phyloP scores from a whole-genome alignment of 1,140 invertebrate genomes.

The Matsumurasca onukii region DNA sequence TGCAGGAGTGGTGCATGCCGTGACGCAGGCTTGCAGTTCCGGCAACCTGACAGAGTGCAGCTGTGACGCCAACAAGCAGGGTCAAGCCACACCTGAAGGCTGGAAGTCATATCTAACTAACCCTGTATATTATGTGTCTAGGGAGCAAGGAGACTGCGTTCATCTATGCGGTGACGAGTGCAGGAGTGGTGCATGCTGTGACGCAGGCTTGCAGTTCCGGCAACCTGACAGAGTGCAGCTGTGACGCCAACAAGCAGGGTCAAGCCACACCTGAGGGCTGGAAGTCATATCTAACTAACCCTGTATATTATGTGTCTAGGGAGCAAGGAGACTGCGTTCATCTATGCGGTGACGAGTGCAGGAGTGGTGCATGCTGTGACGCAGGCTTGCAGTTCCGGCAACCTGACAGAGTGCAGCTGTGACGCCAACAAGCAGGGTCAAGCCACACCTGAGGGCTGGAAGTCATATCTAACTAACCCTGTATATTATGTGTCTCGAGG shows the following conservation, averaged over 20 bases:
- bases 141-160: conserved; percentile 68
- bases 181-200: conserved; percentile 65
- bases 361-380: conserved; percentile 67
- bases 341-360: conserved; percentile 66
- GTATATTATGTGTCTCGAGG: too few relatives aligned
- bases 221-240: conserved; percentile 65
- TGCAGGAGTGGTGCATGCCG: conserved; percentile 65
- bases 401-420: conserved; percentile 66
- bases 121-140: conserved; percentile 47
- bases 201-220: conserved; percentile 65
- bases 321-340: conserved; percentile 66
- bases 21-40: conserved; percentile 63
- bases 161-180: conserved; percentile 65
- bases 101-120: too few relatives aligned
- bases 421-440: conserved; percentile 55
- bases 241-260: conserved; percentile 56
- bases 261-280: conserved; percentile 57
- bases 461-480: too few relatives aligned
- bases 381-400: conserved; percentile 62
- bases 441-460: conserved; percentile 59
- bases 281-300: too few relatives aligned
- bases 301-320: conserved; percentile 52
- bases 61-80: conserved; percentile 58
- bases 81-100: conserved; percentile 54
- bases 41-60: conserved; percentile 67